Conservation (phyloP, 2,113 vertebrate species). For the Colistium nudipinnis region DNA sequence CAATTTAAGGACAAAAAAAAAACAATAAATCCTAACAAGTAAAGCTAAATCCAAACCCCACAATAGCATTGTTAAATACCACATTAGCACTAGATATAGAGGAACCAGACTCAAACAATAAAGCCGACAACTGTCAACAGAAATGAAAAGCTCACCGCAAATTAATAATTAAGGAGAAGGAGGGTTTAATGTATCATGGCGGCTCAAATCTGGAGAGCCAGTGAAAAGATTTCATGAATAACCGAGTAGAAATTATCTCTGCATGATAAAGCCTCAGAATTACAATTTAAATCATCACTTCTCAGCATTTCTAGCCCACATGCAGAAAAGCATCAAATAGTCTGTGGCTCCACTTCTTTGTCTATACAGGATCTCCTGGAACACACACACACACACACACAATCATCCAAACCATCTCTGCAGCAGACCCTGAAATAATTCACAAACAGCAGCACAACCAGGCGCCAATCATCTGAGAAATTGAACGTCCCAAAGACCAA, state of each 20-base stretch:
- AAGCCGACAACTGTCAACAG: no score
- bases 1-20: no score
- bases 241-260: constrained; percentile 6
- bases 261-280: constrained; percentile 7
- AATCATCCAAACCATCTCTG: constrained; percentile 8
- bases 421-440: constrained; percentile 55
- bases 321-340: constrained; percentile 6
- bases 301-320: constrained; percentile 27
- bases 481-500: constrained; percentile 40
- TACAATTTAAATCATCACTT: constrained; percentile 24
- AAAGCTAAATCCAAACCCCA: no score
- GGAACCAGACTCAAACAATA: no score
- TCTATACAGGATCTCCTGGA: not conserved
- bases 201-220: not conserved
- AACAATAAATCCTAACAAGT: no score
- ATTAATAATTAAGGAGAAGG: not conserved
- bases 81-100: no score
- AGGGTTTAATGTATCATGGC: not conserved
- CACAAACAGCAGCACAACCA: constrained; percentile 48
- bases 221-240: not conserved
- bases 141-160: not conserved
- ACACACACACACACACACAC: not conserved
- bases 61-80: no score
- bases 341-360: not conserved
- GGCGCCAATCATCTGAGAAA: constrained; percentile 52